Conservation (phyloP, 2,113 vertebrate species). For the Peromyscus polionotus region DNA sequence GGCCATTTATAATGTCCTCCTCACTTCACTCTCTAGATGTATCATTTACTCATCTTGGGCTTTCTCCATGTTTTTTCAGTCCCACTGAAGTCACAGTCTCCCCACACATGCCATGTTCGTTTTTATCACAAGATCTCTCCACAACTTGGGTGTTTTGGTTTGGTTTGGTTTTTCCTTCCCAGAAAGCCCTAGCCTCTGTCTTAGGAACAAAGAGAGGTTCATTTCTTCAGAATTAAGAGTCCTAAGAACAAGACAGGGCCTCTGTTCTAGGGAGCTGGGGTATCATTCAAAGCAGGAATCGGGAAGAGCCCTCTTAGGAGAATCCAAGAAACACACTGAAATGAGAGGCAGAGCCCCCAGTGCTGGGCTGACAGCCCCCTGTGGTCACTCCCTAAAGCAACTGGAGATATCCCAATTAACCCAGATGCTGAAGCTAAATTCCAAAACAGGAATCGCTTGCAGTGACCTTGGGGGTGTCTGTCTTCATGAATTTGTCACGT, state of each 20-base stretch:
- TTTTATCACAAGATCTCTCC: not conserved
- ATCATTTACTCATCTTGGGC: not conserved
- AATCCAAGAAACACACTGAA: not conserved
- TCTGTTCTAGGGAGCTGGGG: not conserved
- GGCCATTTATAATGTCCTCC: not conserved
- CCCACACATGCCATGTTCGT: not conserved
- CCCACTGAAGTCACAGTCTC: not conserved
- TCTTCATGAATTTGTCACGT: not conserved
- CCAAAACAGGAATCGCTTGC: not conserved
- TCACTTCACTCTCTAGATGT: not conserved
- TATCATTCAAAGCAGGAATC: not conserved
- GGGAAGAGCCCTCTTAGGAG: not conserved
- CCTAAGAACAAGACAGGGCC: slow-evolving; percentile 41
- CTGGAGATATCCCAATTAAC: not conserved
- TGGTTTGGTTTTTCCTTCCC: not conserved
- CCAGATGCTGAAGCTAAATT: not conserved
- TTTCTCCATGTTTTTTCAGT: not conserved
- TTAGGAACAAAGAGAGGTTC: slow-evolving; percentile 17
- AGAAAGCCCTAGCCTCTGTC: slow-evolving; percentile 52
- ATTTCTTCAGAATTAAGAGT: slow-evolving; percentile 47
- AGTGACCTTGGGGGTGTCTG: not conserved
- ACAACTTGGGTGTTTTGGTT: not conserved
- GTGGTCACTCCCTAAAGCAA: not conserved
- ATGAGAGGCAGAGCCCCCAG: not conserved
- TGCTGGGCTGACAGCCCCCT: not conserved